These are phyloP conservation scores for Mastigias papua DNA, from an alignment of 30 jellyfish, hydroid and myxozoan genomes.

Conservation along the genomic window DNA sequence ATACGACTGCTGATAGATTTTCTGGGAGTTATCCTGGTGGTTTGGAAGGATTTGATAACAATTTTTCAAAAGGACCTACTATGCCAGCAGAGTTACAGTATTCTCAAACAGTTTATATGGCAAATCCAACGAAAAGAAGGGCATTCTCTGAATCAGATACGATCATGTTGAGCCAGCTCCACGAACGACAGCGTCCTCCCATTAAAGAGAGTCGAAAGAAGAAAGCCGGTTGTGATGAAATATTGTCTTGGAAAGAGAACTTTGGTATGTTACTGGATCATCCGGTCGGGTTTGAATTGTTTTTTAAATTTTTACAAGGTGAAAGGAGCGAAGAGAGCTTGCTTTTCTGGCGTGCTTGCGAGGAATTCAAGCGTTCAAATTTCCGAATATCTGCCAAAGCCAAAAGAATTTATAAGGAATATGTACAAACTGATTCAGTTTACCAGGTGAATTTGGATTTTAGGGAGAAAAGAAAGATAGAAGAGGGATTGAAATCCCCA, in stretches of 20 bases:
- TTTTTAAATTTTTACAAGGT: slow-evolving; percentile 59
- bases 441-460: slow-evolving; percentile 88
- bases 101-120: not conserved
- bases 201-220: slow-evolving; percentile 17
- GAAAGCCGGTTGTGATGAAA: slow-evolving; percentile 61
- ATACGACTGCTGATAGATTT: slow-evolving; percentile 14
- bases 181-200: slow-evolving; percentile 16
- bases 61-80: slow-evolving; percentile 42
- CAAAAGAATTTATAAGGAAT: slow-evolving; percentile 60
- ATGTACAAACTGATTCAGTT: slow-evolving; percentile 66
- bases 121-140: slow-evolving; percentile 38
- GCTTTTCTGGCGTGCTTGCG: slow-evolving; percentile 93
- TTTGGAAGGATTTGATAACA: slow-evolving; percentile 9
- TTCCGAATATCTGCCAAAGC: slow-evolving; percentile 76
- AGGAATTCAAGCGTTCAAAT: slow-evolving; percentile 68
- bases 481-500: slow-evolving; percentile 76
- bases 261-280: slow-evolving; percentile 38
- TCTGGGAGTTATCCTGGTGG: slow-evolving; percentile 27
- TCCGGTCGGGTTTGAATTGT: slow-evolving; percentile 69
- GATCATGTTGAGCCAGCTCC: slow-evolving; percentile 13
- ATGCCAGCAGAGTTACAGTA: slow-evolving; percentile 23
- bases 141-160: slow-evolving; percentile 77
- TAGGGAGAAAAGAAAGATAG: slow-evolving; percentile 63
- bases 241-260: slow-evolving; percentile 63
- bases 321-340: slow-evolving; percentile 95